Conservation (phyloP, 2,888 invertebrate genomes). For the Heliconius ethilla region DNA sequence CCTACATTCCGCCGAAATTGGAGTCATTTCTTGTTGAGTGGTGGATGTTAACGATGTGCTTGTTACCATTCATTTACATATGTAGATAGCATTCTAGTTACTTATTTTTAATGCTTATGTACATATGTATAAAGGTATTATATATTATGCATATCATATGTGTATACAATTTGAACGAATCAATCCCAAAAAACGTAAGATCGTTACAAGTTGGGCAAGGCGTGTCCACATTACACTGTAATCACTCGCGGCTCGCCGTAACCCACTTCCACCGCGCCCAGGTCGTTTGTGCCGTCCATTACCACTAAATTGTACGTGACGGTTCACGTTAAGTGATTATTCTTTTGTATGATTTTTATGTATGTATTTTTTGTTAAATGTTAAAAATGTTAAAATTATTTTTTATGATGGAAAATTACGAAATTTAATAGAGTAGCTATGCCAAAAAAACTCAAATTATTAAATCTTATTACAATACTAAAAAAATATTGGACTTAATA, state of each 20-base stretch:
- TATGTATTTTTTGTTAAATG: neutral
- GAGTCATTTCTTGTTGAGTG: neutral
- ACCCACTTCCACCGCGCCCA: slow-evolving; percentile 56
- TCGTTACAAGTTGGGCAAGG: neutral
- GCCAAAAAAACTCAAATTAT: neutral
- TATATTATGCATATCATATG: too few relatives aligned
- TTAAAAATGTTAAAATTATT: too few relatives aligned
- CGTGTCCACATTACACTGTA: slow-evolving; percentile 25
- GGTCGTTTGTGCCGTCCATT: slow-evolving; percentile 44
- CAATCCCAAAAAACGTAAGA: neutral
- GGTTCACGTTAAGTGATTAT: slow-evolving; percentile 1
- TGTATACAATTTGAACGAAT: neutral
- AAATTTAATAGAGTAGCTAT: neutral
- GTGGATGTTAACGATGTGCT: neutral
- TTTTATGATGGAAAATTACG: neutral
- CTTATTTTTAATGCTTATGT: too few relatives aligned
- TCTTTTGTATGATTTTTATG: slow-evolving; percentile 2
- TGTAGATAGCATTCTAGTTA: too few relatives aligned
- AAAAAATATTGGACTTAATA: neutral
- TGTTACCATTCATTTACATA: neutral
- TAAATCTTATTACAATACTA: neutral
- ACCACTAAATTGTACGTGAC: slow-evolving; percentile 13
- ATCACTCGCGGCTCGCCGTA: slow-evolving; percentile 47
- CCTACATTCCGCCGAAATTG: too few relatives aligned
- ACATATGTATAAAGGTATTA: too few relatives aligned